phyloP scores from a whole-genome alignment of 1,140 invertebrate genomes.

The Drosophila oshimai region DNA sequence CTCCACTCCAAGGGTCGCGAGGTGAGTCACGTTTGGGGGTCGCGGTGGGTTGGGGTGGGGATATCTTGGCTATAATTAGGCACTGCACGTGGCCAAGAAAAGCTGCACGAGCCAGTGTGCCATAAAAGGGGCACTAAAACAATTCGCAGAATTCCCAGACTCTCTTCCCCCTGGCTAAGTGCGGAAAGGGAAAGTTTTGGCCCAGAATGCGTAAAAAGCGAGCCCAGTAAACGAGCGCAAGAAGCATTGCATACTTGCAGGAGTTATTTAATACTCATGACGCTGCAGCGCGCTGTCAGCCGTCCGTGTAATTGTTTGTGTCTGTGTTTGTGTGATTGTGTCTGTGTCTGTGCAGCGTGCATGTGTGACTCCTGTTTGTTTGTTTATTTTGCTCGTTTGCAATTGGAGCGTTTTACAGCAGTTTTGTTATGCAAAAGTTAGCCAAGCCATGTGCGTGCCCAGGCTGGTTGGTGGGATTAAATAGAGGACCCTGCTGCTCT shows the following conservation, averaged over 20 bases:
- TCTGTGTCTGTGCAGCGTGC: not conserved
- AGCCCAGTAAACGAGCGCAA: conserved; percentile 6
- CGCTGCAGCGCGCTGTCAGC: conserved; percentile 58
- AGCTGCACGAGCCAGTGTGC: conserved; percentile 36
- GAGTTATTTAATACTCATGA: conserved; percentile 77
- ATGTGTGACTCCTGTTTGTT: not conserved
- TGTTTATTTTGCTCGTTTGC: conserved; percentile 28
- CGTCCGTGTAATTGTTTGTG: conserved; percentile 69
- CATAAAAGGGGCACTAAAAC: conserved; percentile 74
- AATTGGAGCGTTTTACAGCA: conserved; percentile 68
- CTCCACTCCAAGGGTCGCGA: conserved; percentile 84
- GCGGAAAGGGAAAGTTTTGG: conserved; percentile 58
- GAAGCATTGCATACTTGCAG: conserved; percentile 67
- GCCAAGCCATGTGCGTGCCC: conserved; percentile 51
- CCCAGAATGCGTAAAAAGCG: conserved; percentile 21
- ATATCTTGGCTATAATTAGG: conserved; percentile 52
- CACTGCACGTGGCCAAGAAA: conserved; percentile 23
- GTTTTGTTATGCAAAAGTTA: conserved; percentile 69
- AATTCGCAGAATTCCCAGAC: conserved; percentile 41
- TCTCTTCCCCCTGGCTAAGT: conserved; percentile 1
- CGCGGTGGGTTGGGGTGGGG: not conserved
- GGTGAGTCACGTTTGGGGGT: conserved; percentile 82
- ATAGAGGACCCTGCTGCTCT: conserved; percentile 31
- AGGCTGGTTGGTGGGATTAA: conserved; percentile 18
- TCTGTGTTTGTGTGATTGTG: not conserved